Percentiles rank a stretch among this genome's conserved stretches.
phyloP scores from a whole-genome alignment of 2,888 invertebrate species.

The Lasioglossum marginatum region DNA sequence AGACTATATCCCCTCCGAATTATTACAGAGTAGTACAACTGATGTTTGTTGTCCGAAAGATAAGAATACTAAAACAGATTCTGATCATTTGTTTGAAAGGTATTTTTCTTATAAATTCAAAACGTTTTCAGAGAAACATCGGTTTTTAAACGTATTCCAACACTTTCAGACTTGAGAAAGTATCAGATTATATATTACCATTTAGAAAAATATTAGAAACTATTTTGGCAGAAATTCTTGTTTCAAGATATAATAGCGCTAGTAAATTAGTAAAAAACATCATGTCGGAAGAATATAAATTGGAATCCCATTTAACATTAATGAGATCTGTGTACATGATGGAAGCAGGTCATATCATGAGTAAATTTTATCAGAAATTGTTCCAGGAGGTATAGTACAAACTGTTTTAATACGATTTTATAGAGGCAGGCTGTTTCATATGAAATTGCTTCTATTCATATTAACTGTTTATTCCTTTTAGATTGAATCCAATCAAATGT shows the following conservation, averaged over 20 bases:
- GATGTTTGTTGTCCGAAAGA: constrained; percentile 11
- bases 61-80: constrained; percentile 5
- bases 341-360: constrained; percentile 86
- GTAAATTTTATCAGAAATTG: constrained; percentile 85
- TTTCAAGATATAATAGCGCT: constrained; percentile 82
- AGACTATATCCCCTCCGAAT: constrained; percentile 79
- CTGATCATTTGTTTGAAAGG: constrained; percentile 57
- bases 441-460: constrained; percentile 8
- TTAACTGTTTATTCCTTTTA: constrained; percentile 64
- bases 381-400: constrained; percentile 84
- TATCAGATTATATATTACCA: constrained; percentile 81
- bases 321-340: constrained; percentile 86
- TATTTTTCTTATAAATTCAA: constrained; percentile 38
- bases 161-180: constrained; percentile 71
- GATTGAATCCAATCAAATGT: constrained; percentile 84
- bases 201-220: constrained; percentile 83
- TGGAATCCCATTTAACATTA: constrained; percentile 84
- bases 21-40: constrained; percentile 62
- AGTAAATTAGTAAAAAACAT: constrained; percentile 85
- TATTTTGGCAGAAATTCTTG: constrained; percentile 84
- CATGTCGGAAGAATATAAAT: constrained; percentile 84
- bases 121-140: not conserved
- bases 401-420: not conserved
- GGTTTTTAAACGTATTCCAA: not conserved
- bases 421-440: not conserved